These are phyloP conservation scores for Rhyzopertha dominica DNA, from an alignment of 1,140 invertebrate genomes.

Conservation along the genomic window DNA sequence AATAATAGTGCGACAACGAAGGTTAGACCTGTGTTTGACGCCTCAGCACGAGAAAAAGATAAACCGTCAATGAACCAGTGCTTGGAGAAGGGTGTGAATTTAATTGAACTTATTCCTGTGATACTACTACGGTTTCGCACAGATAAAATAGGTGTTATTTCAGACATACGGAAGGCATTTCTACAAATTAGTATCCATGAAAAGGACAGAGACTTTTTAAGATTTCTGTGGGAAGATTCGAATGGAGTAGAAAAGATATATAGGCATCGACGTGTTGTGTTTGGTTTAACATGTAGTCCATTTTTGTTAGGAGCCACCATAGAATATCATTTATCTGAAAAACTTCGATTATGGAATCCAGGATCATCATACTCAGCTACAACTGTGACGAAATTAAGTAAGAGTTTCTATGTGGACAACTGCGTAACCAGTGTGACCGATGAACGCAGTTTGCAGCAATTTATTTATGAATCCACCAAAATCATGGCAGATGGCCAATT, in stretches of 20 bases:
- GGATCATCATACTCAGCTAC: no score
- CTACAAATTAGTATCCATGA: conserved; percentile 33
- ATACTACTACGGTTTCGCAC: conserved; percentile 43
- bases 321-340: conserved; percentile 21
- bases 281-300: conserved; percentile 30
- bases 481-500: no score
- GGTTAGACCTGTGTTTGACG: conserved; percentile 19
- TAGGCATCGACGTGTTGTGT: conserved; percentile 37
- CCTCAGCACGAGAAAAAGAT: conserved; percentile 15
- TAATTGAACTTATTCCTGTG: conserved; percentile 42
- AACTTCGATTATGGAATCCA: no score
- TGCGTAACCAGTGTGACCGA: no score
- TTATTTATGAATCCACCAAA: no score
- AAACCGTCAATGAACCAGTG: conserved; percentile 31
- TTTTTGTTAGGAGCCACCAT: conserved; percentile 38
- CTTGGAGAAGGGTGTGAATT: conserved; percentile 37
- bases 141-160: conserved; percentile 37
- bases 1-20: conserved; percentile 13
- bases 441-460: no score
- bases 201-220: conserved; percentile 33
- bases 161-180: conserved; percentile 46
- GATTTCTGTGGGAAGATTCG: conserved; percentile 35
- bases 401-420: no score
- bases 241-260: conserved; percentile 15
- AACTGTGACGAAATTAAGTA: no score